Conservation (phyloP, 2,113 vertebrate genomes). For the Aviceda subcristata region DNA sequence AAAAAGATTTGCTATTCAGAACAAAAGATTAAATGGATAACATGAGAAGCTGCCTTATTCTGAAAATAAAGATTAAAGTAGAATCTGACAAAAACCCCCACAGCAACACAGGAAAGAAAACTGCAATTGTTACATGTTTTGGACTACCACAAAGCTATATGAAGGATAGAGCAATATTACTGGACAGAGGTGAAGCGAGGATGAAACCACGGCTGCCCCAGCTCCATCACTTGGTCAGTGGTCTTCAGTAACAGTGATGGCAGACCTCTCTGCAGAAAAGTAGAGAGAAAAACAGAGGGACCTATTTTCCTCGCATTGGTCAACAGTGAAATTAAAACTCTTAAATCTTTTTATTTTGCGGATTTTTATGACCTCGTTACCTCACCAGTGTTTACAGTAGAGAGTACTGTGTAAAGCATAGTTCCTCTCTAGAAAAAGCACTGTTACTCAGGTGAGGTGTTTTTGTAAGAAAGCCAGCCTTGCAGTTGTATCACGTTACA, state of each 20-base stretch:
- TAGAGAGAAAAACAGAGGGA: neutral
- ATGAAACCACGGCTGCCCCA: neutral
- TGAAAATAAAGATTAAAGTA: neutral
- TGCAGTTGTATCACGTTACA: neutral
- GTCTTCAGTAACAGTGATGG: neutral
- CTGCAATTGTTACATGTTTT: neutral
- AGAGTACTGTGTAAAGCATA: neutral
- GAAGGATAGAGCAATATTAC: neutral
- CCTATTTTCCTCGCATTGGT: neutral
- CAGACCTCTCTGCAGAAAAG: neutral
- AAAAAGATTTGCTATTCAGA: neutral
- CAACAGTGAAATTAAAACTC: neutral
- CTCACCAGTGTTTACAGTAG: neutral
- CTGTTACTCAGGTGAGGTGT: neutral
- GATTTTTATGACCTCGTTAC: neutral
- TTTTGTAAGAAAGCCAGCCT: constrained; percentile 24
- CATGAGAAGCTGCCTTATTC: neutral
- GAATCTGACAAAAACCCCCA: neutral
- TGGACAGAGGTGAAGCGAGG: neutral
- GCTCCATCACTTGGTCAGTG: neutral
- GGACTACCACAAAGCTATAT: neutral
- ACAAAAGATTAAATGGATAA: neutral
- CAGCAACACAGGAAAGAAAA: neutral
- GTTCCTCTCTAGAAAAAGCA: neutral
- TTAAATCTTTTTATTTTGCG: neutral